These are phyloP conservation scores for Octodon degus DNA, from an alignment of 2,113 vertebrate species.

Conservation along the genomic window DNA sequence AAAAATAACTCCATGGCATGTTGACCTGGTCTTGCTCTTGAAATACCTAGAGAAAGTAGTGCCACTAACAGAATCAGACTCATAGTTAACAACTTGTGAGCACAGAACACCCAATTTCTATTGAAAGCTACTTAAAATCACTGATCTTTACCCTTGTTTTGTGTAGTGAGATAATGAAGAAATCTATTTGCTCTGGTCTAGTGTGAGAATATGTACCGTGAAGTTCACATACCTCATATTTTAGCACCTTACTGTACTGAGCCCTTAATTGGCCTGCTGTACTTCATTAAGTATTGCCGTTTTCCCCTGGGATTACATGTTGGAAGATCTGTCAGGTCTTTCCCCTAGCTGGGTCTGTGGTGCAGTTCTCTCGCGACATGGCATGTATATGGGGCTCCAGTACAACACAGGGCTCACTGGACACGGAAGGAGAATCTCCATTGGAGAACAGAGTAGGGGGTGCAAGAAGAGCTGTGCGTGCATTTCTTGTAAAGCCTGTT, in stretches of 20 bases:
- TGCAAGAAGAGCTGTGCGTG: neutral
- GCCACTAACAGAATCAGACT: neutral
- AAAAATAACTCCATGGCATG: neutral
- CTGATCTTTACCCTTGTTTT: neutral
- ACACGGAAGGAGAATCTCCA: neutral
- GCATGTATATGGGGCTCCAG: neutral
- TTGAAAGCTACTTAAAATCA: neutral
- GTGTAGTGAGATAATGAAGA: neutral
- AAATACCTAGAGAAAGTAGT: neutral
- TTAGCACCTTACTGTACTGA: neutral
- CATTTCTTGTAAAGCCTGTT: neutral
- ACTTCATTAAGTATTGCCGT: neutral
- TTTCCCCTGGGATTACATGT: neutral
- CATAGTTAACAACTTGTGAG: neutral
- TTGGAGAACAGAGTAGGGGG: neutral
- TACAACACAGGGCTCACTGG: too few relatives aligned
- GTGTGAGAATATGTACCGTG: neutral
- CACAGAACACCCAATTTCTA: neutral
- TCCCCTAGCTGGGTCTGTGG: too few relatives aligned
- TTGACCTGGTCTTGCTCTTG: neutral
- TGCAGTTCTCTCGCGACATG: neutral
- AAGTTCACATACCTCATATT: neutral
- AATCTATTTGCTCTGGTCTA: constrained; percentile 10
- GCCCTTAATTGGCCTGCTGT: neutral
- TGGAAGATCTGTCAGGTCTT: neutral